These are phyloP conservation scores for Pollicipes pollicipes DNA, from an alignment of 1,140 invertebrate genomes.

Conservation along the genomic window DNA sequence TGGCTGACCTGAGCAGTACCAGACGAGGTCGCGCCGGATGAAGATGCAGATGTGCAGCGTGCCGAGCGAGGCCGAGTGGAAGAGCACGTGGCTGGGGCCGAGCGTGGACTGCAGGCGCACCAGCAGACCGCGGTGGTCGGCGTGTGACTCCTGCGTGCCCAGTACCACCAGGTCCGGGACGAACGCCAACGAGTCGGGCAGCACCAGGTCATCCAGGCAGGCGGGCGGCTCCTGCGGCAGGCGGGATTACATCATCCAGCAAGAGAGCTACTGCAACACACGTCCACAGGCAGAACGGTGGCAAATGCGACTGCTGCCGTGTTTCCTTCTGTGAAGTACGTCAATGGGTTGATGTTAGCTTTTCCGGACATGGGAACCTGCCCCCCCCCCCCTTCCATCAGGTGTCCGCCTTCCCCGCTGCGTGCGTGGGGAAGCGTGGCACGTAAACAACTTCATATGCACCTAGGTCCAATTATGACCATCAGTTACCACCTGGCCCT, in stretches of 20 bases:
- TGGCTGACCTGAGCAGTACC: slow-evolving; percentile 59
- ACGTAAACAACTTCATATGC: too few relatives aligned
- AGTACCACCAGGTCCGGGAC: slow-evolving; percentile 80
- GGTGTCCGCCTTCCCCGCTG: too few relatives aligned
- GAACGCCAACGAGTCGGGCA: slow-evolving; percentile 60
- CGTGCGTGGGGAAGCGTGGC: too few relatives aligned
- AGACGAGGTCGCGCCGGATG: slow-evolving; percentile 71
- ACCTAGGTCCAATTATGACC: too few relatives aligned
- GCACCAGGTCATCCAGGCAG: slow-evolving; percentile 68
- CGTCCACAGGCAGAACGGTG: too few relatives aligned
- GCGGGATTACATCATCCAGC: neutral
- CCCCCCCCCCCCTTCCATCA: neutral
- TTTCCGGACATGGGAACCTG: neutral
- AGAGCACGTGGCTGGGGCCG: slow-evolving; percentile 70
- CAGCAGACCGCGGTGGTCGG: slow-evolving; percentile 28
- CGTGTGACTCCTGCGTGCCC: slow-evolving; percentile 69
- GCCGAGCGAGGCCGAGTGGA: slow-evolving; percentile 60
- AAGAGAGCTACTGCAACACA: neutral
- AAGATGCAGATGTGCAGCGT: slow-evolving; percentile 73
- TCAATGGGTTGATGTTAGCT: slow-evolving; percentile 2
- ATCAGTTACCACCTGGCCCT: too few relatives aligned
- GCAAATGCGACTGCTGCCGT: neutral
- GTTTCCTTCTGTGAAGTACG: slow-evolving; percentile 3
- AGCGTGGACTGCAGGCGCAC: slow-evolving; percentile 74
- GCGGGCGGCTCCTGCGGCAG: slow-evolving; percentile 28